Evolutionary conservation across 2,888 invertebrate species (phyloP).

Genomic region (Pyrrhosoma nymphula): DNA sequence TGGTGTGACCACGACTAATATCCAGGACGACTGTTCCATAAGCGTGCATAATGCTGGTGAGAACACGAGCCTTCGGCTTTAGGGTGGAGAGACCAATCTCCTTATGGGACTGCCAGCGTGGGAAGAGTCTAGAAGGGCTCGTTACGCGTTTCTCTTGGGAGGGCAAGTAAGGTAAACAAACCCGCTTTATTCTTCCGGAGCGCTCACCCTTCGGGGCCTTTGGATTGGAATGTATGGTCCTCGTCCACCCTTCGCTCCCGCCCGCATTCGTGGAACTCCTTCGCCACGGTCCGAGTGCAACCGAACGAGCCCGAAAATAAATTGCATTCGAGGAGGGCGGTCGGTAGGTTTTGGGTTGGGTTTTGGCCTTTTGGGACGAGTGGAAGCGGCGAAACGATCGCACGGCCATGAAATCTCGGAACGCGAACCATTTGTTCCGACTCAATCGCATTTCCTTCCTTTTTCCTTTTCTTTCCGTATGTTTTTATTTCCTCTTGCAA

Average conservation of each 20-base stretch:
- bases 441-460: constrained; percentile 9
- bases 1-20: too few species aligned
- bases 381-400: neutral
- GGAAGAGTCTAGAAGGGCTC: neutral
- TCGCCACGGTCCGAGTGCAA: neutral
- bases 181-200: neutral
- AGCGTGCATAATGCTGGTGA: too few species aligned
- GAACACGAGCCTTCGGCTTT: neutral
- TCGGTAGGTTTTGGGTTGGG: neutral
- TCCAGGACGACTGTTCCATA: too few species aligned
- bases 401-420: neutral
- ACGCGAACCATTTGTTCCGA: constrained; percentile 47
- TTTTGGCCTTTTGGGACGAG: neutral
- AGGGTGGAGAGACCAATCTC: neutral
- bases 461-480: neutral
- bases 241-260: neutral
- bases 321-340: neutral
- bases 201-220: too few species aligned
- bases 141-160: constrained; percentile 4
- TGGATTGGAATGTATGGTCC: too few species aligned
- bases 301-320: neutral
- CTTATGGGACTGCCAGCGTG: neutral
- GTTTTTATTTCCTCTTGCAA: neutral
- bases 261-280: neutral
- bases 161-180: neutral